These are phyloP conservation scores for Leontocebus nigricollis DNA, from an alignment of 2,797 vertebrate genomes.

Conservation along the genomic window DNA sequence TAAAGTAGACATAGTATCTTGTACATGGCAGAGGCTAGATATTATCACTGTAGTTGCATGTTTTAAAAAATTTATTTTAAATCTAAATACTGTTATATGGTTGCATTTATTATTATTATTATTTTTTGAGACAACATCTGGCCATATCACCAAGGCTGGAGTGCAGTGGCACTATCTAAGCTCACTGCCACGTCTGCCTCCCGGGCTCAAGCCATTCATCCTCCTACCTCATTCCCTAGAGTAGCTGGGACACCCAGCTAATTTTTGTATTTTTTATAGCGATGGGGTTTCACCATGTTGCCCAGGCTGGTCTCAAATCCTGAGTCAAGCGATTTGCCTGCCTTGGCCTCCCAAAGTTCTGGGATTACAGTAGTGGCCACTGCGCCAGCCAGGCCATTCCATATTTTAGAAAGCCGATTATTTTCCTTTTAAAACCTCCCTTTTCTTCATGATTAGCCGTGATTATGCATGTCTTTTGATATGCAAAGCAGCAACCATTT, in stretches of 20 bases:
- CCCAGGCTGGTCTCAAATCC: too few species aligned
- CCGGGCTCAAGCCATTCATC: too few species aligned
- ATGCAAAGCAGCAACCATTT: slow-evolving; percentile 11
- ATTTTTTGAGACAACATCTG: not conserved
- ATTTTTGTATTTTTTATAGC: too few species aligned
- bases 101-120: not conserved
- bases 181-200: too few species aligned
- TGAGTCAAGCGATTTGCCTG: too few species aligned
- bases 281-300: too few species aligned
- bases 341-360: too few species aligned
- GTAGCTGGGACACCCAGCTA: too few species aligned
- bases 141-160: too few species aligned
- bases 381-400: not conserved
- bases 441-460: not conserved
- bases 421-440: not conserved
- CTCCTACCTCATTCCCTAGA: too few species aligned
- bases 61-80: not conserved
- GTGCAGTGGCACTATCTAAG: too few species aligned
- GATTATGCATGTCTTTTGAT: not conserved
- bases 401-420: not conserved
- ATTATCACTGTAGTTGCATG: not conserved
- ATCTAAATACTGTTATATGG: too few species aligned
- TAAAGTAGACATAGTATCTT: not conserved
- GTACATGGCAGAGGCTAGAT: not conserved
- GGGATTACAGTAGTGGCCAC: not conserved